Percentiles rank a stretch among this genome's conserved stretches.
These are phyloP conservation scores for Triops cancriformis DNA, from an alignment of 1,140 invertebrate genomes.

Conservation along the genomic window DNA sequence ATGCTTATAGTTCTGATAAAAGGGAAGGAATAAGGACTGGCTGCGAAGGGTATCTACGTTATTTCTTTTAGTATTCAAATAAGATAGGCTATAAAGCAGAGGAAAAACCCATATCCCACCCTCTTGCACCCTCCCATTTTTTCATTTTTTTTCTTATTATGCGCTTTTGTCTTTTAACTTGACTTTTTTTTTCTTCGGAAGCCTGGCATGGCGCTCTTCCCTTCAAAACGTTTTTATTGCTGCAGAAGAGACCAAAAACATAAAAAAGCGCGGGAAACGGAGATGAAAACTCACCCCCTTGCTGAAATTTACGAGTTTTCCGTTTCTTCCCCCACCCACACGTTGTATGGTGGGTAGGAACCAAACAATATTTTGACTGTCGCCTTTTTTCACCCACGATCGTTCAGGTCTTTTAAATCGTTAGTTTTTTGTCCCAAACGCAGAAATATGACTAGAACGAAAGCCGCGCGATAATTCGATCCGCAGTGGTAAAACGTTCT, in stretches of 20 bases:
- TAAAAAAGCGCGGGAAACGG: constrained; percentile 9
- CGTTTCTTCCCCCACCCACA: not conserved
- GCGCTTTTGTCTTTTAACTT: not conserved
- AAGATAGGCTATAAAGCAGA: not conserved
- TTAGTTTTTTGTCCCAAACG: not conserved
- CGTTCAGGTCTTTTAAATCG: not conserved
- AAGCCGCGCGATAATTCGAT: no score
- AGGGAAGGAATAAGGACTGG: not conserved
- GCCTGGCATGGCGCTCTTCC: not conserved
- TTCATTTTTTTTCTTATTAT: not conserved
- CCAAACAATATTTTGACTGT: constrained; percentile 8
- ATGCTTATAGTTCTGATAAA: not conserved
- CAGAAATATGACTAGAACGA: not conserved
- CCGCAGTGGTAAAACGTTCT: no score
- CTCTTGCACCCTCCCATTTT: not conserved
- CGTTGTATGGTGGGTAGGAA: not conserved
- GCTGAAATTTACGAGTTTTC: not conserved
- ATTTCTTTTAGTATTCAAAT: not conserved
- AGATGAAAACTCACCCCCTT: not conserved
- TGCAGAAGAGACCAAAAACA: not conserved
- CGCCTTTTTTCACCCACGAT: not conserved
- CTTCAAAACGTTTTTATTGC: not conserved
- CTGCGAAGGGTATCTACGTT: not conserved
- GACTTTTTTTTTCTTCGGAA: not conserved
- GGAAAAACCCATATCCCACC: no score